phyloP scores from a whole-genome alignment of 2,113 vertebrate species.

The Rhizomys pruinosus region DNA sequence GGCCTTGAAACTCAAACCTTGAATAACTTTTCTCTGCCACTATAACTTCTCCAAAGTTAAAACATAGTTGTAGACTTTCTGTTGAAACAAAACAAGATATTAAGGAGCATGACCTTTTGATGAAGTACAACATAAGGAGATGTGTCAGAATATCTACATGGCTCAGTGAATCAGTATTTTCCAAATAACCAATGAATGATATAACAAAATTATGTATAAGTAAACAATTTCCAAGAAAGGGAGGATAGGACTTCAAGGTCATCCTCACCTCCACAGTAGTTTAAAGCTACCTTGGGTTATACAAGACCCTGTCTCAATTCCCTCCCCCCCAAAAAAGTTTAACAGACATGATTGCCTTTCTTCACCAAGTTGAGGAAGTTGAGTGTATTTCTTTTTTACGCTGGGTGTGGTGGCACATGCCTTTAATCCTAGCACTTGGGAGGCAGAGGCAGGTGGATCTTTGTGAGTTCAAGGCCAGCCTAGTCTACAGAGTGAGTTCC shows the following conservation, averaged over 20 bases:
- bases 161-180: slow-evolving; percentile 36
- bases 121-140: slow-evolving; percentile 9
- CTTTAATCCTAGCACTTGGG: too few species aligned
- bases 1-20: too few species aligned
- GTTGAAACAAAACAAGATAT: slow-evolving; percentile 9
- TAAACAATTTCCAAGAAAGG: background rate
- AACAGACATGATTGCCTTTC: slow-evolving; percentile 9
- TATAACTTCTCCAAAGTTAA: slow-evolving; percentile 31
- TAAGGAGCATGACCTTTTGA: slow-evolving; percentile 7
- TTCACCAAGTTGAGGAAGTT: background rate
- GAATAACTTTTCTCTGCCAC: slow-evolving; percentile 31
- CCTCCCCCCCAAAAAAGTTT: background rate
- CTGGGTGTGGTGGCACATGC: too few species aligned
- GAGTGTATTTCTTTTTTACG: background rate
- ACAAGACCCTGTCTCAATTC: background rate
- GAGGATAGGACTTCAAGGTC: background rate
- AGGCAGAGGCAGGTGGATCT: too few species aligned
- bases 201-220: slow-evolving; percentile 14
- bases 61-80: slow-evolving; percentile 12
- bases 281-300: background rate
- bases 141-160: background rate
- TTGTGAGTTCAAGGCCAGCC: too few species aligned
- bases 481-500: too few species aligned
- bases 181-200: background rate
- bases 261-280: background rate